phyloP scores from a whole-genome alignment of 2,113 vertebrate species.

The Scartelaos histophorus region DNA sequence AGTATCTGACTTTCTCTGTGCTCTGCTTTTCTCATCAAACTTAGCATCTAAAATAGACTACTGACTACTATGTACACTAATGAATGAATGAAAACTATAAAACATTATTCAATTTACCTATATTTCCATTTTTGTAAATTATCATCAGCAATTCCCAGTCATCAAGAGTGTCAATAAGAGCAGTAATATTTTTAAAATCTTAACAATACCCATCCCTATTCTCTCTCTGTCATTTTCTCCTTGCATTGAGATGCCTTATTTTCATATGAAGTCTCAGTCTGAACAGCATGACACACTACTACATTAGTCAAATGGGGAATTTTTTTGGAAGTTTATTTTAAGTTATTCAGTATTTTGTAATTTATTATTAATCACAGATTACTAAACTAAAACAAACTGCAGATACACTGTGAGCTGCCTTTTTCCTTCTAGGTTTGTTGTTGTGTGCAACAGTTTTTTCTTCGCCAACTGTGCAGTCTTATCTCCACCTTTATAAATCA shows the following conservation, averaged over 20 bases:
- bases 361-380: slow-evolving; percentile 28
- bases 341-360: slow-evolving; percentile 20
- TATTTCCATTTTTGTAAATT: not conserved
- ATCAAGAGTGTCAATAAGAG: not conserved
- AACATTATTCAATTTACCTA: not conserved
- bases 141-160: not conserved
- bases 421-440: slow-evolving; percentile 3
- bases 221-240: slow-evolving; percentile 41
- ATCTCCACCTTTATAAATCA: slow-evolving; percentile 26
- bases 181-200: not conserved
- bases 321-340: slow-evolving; percentile 76
- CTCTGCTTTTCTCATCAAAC: not conserved
- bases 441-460: slow-evolving; percentile 18
- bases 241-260: slow-evolving; percentile 59
- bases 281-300: slow-evolving; percentile 99
- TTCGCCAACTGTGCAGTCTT: slow-evolving; percentile 7
- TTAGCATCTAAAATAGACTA: not conserved
- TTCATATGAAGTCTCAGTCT: slow-evolving; percentile 63
- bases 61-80: not conserved
- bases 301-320: slow-evolving; percentile 78
- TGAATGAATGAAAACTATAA: no score
- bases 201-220: not conserved
- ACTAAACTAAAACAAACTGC: slow-evolving; percentile 26
- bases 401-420: slow-evolving; percentile 14
- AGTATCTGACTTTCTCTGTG: not conserved